These are phyloP conservation scores for Eudemis profundana DNA, from an alignment of 2,888 invertebrate species.

Conservation along the genomic window DNA sequence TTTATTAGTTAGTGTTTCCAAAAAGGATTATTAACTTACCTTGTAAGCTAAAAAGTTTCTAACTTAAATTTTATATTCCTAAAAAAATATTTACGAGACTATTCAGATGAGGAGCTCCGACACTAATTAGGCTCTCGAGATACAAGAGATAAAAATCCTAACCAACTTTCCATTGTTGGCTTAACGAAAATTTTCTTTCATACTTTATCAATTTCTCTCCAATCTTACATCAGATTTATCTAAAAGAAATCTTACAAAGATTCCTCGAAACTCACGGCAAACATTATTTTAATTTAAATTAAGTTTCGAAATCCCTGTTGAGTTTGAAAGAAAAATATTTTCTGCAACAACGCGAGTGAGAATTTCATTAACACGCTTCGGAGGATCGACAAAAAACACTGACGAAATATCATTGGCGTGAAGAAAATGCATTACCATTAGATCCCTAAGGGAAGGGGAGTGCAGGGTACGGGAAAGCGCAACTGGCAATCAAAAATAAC, in stretches of 20 bases:
- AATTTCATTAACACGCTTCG: conserved; percentile 46
- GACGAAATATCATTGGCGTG: conserved; percentile 61
- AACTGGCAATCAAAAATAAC: conserved; percentile 42
- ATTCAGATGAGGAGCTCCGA: conserved; percentile 32
- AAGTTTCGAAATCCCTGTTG: conserved; percentile 37
- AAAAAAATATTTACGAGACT: conserved; percentile 27
- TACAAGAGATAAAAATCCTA: conserved; percentile 35
- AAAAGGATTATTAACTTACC: neutral
- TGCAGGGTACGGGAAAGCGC: conserved; percentile 33
- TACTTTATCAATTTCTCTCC: conserved; percentile 32
- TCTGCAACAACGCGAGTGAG: conserved; percentile 38
- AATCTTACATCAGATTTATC: conserved; percentile 29
- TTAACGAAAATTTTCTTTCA: conserved; percentile 26
- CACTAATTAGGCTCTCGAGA: conserved; percentile 32
- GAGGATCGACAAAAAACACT: conserved; percentile 37
- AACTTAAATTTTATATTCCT: neutral
- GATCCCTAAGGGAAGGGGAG: conserved; percentile 54
- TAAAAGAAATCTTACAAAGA: conserved; percentile 28
- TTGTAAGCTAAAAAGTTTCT: neutral
- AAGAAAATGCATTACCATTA: conserved; percentile 60
- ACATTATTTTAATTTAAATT: conserved; percentile 40
- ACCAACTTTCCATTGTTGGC: conserved; percentile 38
- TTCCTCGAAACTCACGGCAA: conserved; percentile 22
- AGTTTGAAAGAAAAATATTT: conserved; percentile 39
- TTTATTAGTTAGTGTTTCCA: neutral